phyloP scores from a whole-genome alignment of 2,113 vertebrate species.

The Pluvialis apricaria region DNA sequence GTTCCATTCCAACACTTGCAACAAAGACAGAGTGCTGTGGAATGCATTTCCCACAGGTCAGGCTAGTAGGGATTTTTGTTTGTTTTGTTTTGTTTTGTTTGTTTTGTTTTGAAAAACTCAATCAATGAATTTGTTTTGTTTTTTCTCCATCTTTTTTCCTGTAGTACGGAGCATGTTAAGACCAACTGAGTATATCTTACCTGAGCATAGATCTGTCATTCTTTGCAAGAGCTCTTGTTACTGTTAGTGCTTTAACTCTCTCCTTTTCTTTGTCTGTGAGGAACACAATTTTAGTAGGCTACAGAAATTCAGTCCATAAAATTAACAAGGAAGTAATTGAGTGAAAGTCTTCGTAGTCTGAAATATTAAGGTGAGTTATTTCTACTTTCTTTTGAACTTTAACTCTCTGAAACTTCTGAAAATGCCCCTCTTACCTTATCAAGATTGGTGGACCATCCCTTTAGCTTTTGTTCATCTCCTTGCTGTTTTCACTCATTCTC shows the following conservation, averaged over 20 bases:
- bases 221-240: background rate
- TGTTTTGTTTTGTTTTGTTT: too few species aligned
- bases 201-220: background rate
- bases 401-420: background rate
- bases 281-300: background rate
- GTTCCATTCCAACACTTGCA: background rate
- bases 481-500: background rate
- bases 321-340: background rate
- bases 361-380: background rate
- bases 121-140: background rate
- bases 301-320: background rate
- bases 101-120: too few species aligned
- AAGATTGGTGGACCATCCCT: background rate
- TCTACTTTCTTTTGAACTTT: background rate
- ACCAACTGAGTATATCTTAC: background rate
- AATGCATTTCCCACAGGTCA: background rate
- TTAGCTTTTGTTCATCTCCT: background rate
- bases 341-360: background rate
- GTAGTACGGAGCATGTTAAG: background rate
- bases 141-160: background rate
- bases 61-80: background rate
- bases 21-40: background rate
- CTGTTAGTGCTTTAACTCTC: background rate
- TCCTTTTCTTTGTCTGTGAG: background rate
- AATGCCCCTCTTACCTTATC: background rate